Evolutionary conservation across 2,797 vertebrate species (phyloP).

Genomic region (Salmo trutta): DNA sequence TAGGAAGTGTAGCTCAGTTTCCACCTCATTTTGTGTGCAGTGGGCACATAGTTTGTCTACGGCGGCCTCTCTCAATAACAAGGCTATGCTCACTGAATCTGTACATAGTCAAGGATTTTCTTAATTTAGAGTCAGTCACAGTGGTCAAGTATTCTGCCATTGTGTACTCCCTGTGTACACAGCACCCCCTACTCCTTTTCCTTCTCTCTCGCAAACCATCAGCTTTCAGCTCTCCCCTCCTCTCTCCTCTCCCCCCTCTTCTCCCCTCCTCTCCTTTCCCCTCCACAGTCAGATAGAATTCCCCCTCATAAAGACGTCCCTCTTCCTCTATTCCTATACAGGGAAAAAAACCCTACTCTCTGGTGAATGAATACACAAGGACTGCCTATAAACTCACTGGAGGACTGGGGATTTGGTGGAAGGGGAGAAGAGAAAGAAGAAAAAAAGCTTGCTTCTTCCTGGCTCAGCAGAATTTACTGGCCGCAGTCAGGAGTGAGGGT

Average conservation of each 20-base stretch:
- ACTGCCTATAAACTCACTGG: conserved; percentile 14
- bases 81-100: too few species aligned
- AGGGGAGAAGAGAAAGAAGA: conserved; percentile 4
- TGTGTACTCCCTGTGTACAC: too few species aligned
- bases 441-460: not conserved
- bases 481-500: conserved; percentile 2
- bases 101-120: too few species aligned
- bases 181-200: not conserved
- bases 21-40: too few species aligned
- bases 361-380: conserved; percentile 28
- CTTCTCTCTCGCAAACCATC: conserved; percentile 1
- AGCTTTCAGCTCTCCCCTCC: not conserved
- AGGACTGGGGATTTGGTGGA: conserved; percentile 2
- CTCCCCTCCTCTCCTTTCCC: not conserved
- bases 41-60: too few species aligned
- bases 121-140: too few species aligned
- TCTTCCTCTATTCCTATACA: conserved; percentile 4
- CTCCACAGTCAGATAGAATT: conserved; percentile 28
- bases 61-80: too few species aligned
- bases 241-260: not conserved
- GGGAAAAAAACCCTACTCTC: conserved; percentile 9
- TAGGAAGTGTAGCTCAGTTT: too few species aligned
- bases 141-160: too few species aligned
- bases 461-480: conserved; percentile 27
- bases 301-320: conserved; percentile 20